Conservation (phyloP, 2,797 vertebrate species). For the Cuculus canorus region DNA sequence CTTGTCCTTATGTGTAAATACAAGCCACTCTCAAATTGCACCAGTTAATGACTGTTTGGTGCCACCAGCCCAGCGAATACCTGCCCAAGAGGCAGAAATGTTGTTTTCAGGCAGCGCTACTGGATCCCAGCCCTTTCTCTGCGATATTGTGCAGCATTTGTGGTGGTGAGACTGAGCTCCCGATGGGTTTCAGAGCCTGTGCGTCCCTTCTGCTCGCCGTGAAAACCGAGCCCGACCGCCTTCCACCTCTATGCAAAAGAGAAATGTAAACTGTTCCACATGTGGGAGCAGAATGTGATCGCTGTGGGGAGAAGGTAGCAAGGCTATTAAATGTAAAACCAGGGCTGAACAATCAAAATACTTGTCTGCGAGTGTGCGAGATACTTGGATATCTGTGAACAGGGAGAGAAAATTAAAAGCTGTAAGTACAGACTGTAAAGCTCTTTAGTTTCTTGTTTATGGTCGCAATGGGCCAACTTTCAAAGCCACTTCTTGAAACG, state of each 20-base stretch:
- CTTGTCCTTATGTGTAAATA: background rate
- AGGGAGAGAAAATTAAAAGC: slow-evolving; percentile 69
- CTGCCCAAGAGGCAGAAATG: background rate
- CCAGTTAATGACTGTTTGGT: background rate
- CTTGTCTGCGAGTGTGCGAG: slow-evolving; percentile 37
- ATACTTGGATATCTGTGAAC: slow-evolving; percentile 63
- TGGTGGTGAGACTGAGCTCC: background rate
- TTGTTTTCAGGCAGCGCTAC: background rate
- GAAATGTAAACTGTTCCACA: slow-evolving; percentile 51
- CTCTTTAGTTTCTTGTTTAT: slow-evolving; percentile 71
- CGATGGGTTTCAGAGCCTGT: background rate
- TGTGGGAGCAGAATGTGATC: slow-evolving; percentile 47
- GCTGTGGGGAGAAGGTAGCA: slow-evolving; percentile 58
- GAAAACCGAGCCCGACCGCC: background rate
- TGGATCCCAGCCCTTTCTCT: background rate
- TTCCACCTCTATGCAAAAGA: slow-evolving; percentile 30
- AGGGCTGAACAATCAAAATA: slow-evolving; percentile 63
- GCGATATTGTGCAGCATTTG: accelerated
- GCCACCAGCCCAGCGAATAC: background rate
- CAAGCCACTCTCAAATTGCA: background rate
- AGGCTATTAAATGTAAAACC: slow-evolving; percentile 66
- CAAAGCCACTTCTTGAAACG: slow-evolving; percentile 70
- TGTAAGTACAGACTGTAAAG: slow-evolving; percentile 68
- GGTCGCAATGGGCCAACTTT: slow-evolving; percentile 66
- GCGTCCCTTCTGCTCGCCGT: background rate